Evolutionary conservation across 2,113 vertebrate species (phyloP).

Genomic region (Piprites chloris): DNA sequence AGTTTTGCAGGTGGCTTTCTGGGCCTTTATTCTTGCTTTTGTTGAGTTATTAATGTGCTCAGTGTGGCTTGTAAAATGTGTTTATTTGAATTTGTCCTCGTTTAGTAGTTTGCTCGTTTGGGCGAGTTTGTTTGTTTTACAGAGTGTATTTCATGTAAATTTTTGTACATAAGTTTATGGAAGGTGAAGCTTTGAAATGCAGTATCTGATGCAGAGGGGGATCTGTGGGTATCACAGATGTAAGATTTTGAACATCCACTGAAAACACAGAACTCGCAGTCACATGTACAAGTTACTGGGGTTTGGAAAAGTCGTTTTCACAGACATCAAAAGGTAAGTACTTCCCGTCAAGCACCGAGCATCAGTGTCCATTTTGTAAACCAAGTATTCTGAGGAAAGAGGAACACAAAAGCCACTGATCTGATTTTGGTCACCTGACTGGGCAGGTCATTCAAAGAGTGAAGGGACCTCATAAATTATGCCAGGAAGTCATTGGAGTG

Average conservation of each 20-base stretch:
- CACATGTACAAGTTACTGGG: not conserved
- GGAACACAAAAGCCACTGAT: not conserved
- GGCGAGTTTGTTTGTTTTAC: not conserved
- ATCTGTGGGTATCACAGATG: not conserved
- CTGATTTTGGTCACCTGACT: not conserved
- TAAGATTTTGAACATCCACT: not conserved
- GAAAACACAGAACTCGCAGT: not conserved
- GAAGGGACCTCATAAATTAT: not conserved
- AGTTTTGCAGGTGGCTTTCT: not conserved
- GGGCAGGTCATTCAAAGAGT: not conserved
- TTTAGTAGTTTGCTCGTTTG: not conserved
- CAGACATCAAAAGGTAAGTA: not conserved
- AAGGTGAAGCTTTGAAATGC: not conserved
- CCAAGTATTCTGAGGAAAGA: not conserved
- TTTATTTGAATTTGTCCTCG: not conserved
- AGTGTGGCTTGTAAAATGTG: not conserved
- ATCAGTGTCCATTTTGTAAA: not conserved
- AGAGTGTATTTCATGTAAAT: not conserved
- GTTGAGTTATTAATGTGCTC: not conserved
- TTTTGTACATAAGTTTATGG: not conserved
- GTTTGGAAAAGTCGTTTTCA: not conserved
- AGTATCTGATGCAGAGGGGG: not conserved
- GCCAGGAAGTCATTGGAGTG: not conserved
- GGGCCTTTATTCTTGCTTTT: not conserved
- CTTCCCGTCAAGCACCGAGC: not conserved